phyloP scores from a whole-genome alignment of 2,113 vertebrate species.

The Ondatra zibethicus region DNA sequence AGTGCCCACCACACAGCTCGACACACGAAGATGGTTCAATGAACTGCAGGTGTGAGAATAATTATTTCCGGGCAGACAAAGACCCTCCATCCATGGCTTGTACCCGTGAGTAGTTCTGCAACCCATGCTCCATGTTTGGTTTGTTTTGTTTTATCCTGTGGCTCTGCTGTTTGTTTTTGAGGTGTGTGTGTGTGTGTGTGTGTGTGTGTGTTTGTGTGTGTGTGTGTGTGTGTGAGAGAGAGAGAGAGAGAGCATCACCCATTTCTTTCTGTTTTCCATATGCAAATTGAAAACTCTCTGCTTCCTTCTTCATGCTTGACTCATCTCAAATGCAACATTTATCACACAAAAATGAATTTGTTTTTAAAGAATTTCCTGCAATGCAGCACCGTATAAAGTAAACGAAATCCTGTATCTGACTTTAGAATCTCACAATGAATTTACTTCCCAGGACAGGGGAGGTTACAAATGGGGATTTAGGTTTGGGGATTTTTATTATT shows the following conservation, averaged over 20 bases:
- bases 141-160: constrained; percentile 66
- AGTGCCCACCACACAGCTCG: constrained; percentile 97
- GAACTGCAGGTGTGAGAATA: constrained; percentile 97
- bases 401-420: constrained; percentile 3
- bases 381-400: background rate
- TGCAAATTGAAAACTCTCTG: constrained; percentile 66
- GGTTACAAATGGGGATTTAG: constrained; percentile 59
- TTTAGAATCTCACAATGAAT: constrained; percentile 58
- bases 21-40: constrained; percentile 93
- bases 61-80: constrained; percentile 97
- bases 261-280: constrained; percentile 60
- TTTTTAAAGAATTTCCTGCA: constrained; percentile 55
- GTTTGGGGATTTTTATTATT: constrained; percentile 68
- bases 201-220: background rate
- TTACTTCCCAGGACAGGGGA: constrained; percentile 71
- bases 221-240: background rate
- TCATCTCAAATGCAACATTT: constrained; percentile 74
- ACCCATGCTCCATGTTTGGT: constrained; percentile 80
- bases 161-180: constrained; percentile 44
- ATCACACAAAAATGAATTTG: constrained; percentile 54
- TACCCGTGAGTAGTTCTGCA: constrained; percentile 92
- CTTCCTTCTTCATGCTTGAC: constrained; percentile 76
- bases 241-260: too few species aligned
- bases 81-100: constrained; percentile 98
- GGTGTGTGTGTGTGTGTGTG: background rate